These are phyloP conservation scores for Macrostomum cliftonense DNA, from an alignment of 2,888 invertebrate genomes.

Conservation along the genomic window DNA sequence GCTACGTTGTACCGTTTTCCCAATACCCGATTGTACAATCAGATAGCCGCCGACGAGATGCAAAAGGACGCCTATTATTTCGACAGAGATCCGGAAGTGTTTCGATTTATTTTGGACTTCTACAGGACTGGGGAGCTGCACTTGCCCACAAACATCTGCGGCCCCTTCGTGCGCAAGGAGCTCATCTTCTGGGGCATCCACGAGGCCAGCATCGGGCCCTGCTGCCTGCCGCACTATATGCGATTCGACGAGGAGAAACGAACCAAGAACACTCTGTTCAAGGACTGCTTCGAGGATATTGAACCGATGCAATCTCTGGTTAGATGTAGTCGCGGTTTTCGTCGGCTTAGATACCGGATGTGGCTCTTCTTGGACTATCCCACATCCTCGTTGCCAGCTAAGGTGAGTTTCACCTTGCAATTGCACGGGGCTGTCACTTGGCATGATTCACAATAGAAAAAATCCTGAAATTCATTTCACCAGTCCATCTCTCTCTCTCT, in stretches of 20 bases:
- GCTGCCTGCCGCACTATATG: conserved; percentile 30
- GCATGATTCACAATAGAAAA: no score
- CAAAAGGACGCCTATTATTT: conserved; percentile 16
- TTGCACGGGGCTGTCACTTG: no score
- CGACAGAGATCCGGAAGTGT: conserved; percentile 26
- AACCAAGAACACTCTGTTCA: conserved; percentile 10
- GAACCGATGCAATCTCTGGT: conserved; percentile 11
- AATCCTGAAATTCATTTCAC: no score
- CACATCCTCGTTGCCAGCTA: conserved; percentile 26
- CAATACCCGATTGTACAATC: conserved; percentile 14
- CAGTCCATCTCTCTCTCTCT: no score
- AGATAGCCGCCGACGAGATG: no score
- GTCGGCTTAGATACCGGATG: conserved; percentile 14
- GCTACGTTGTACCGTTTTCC: conserved; percentile 13
- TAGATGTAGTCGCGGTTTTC: conserved; percentile 6
- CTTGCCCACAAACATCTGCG: conserved; percentile 33
- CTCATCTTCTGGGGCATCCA: conserved; percentile 30
- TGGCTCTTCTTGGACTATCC: conserved; percentile 34
- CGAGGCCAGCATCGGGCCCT: conserved; percentile 26
- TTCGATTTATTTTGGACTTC: conserved; percentile 25
- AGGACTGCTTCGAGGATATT: conserved; percentile 12
- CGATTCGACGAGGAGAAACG: conserved; percentile 10
- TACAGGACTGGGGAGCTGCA: conserved; percentile 33
- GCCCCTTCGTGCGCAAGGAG: conserved; percentile 32
- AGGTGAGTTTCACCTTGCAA: conserved; percentile 25